A percentile compares a stretch with the other conserved stretches of the same genome.
These are phyloP conservation scores for Rhingia rostrata DNA, from an alignment of 2,888 invertebrate species.

Conservation along the genomic window DNA sequence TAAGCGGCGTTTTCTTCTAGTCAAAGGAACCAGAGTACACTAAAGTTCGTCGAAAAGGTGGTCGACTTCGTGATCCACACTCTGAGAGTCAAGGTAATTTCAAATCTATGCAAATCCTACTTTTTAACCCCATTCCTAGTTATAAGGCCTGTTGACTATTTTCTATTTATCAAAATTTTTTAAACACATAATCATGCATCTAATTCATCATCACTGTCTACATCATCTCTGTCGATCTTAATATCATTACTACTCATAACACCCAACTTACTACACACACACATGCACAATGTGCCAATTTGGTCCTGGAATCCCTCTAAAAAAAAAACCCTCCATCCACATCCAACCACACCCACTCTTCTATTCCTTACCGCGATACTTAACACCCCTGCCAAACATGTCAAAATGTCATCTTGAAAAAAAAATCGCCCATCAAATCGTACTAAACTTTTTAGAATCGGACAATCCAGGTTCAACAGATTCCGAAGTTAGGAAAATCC, in stretches of 20 bases:
- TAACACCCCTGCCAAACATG: constrained; percentile 19
- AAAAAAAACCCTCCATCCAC: not conserved
- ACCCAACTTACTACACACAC: constrained; percentile 33
- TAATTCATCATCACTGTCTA: constrained; percentile 49
- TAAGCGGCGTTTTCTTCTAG: constrained; percentile 75
- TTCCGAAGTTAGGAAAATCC: constrained; percentile 96
- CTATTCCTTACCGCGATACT: constrained; percentile 44
- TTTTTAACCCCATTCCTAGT: constrained; percentile 64
- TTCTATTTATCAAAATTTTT: constrained; percentile 74
- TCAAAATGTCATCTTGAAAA: constrained; percentile 76
- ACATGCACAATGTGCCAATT: constrained; percentile 29
- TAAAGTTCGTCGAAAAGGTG: constrained; percentile 92
- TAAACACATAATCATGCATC: constrained; percentile 67
- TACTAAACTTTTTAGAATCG: constrained; percentile 88
- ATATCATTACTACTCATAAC: constrained; percentile 29
- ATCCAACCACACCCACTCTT: not conserved
- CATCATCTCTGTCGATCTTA: constrained; percentile 25
- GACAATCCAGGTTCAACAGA: constrained; percentile 97
- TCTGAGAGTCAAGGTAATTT: constrained; percentile 91
- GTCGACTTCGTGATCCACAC: constrained; percentile 90
- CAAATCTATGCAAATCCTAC: constrained; percentile 65
- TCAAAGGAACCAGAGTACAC: constrained; percentile 91
- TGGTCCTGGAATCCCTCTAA: constrained; percentile 15
- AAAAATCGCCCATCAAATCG: constrained; percentile 81
- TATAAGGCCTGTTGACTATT: constrained; percentile 72